Base-by-base conservation (phyloP, 2,113 vertebrate species). In the Isurus oxyrinchus region DNA sequence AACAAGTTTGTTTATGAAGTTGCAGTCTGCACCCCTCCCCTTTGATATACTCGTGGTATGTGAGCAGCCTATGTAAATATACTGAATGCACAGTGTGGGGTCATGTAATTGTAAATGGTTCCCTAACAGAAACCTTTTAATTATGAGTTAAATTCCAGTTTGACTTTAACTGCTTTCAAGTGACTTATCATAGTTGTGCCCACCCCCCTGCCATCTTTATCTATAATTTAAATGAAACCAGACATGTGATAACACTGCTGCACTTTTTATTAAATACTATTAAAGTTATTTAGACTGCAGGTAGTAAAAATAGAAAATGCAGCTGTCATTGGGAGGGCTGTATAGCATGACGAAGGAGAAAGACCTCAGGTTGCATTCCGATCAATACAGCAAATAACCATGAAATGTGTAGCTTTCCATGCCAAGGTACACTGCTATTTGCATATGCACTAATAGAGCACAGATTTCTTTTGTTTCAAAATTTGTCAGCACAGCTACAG, bases 281-380 rank as follows among this genome's bases (percentile, higher is more conserved):
- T 27, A 67, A 67, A 95, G 59, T 69, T 95, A 44, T 95, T 95
- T 66, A 31, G 21, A 95, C 49, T 31, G 53, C 55, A n/a, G 8
- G 59, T 6, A 94, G 59, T 61, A 93, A 93, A 95, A 95, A 95
- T 95, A 95, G 94, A 95, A 94, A 95, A 95, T 69, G 63, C 94
- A 95, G 94, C 66, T 95, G 93, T 95, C 93, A 49, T 59, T 14
- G 63, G 7, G 3, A 72, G 40, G 69, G 40, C 21, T 25, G 63
- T 69, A 40, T 1, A 69, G 66, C 49, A 27, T 76, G 67, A 72
- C 67, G 19, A 69, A 35, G 66, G 66, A 72, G 44, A 72, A 72
- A 31, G 44, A 95, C 63, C 90, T 94, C 90, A 6, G 90, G 90
- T 94, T 94, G 57, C 90, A 63, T 94, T 66, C 59, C 90, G 14